Conservation (phyloP, 2,888 invertebrate genomes). For the Lycophotia porphyrea region DNA sequence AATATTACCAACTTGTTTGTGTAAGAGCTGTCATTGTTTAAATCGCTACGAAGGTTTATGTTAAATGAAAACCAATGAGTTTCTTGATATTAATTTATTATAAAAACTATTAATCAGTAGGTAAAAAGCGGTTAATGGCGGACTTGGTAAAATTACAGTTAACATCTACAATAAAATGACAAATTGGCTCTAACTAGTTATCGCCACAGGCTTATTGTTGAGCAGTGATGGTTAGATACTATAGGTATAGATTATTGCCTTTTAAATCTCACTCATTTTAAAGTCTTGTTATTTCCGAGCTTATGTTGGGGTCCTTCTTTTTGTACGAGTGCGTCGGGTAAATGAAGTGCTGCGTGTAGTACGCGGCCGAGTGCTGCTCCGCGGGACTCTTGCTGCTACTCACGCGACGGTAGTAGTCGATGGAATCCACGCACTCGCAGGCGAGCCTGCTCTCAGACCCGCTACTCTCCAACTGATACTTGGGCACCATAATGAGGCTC, state of each 20-base stretch:
- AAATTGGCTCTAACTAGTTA: conserved; percentile 40
- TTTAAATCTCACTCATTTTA: conserved; percentile 72
- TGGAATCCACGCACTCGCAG: conserved; percentile 92
- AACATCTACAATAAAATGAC: conserved; percentile 54
- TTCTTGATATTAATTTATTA: conserved; percentile 65
- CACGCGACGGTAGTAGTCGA: conserved; percentile 83
- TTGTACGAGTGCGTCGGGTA: conserved; percentile 88
- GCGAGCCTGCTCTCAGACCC: conserved; percentile 92
- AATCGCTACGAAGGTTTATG: not conserved
- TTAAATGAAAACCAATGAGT: conserved; percentile 2
- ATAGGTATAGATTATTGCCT: conserved; percentile 43
- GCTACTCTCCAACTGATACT: conserved; percentile 91
- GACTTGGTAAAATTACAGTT: conserved; percentile 60
- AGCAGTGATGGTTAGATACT: conserved; percentile 68
- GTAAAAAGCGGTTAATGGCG: conserved; percentile 64
- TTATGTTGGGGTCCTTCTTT: conserved; percentile 90
- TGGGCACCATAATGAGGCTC: conserved; percentile 93
- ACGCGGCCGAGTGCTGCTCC: conserved; percentile 79
- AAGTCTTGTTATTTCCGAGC: conserved; percentile 93
- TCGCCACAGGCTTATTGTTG: conserved; percentile 70
- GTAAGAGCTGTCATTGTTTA: not conserved
- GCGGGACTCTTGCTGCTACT: conserved; percentile 79
- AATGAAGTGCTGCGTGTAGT: conserved; percentile 86
- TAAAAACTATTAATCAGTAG: conserved; percentile 73
- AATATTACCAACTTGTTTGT: not conserved